phyloP scores from a whole-genome alignment of 2,888 invertebrate genomes.

The Pyrrhia umbra region DNA sequence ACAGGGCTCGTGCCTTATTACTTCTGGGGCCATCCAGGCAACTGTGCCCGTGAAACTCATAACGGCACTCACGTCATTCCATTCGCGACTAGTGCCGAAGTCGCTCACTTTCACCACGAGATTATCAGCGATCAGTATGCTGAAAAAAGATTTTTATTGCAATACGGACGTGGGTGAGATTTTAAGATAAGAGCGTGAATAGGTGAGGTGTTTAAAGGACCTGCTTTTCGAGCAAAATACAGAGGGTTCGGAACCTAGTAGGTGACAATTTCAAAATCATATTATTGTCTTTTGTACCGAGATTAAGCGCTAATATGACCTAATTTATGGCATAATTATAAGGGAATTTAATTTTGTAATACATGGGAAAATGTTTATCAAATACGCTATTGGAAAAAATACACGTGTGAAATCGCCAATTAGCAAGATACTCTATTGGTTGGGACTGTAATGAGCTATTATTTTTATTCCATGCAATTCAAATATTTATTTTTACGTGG shows the following conservation, averaged over 20 bases:
- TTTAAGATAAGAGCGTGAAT: neutral
- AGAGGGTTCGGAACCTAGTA: too few species aligned
- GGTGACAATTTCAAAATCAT: too few species aligned
- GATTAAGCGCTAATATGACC: too few species aligned
- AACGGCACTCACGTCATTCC: conserved; percentile 98
- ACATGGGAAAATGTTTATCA: neutral
- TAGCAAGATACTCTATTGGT: too few species aligned
- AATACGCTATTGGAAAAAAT: neutral
- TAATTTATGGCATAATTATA: too few species aligned
- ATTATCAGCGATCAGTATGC: conserved; percentile 95
- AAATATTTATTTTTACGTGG: too few species aligned
- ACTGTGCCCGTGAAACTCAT: conserved; percentile 99
- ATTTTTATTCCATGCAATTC: too few species aligned
- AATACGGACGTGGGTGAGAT: neutral
- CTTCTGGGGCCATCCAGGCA: conserved; percentile 99
- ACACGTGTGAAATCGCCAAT: neutral
- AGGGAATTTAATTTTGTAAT: too few species aligned
- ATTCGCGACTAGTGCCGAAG: conserved; percentile 98
- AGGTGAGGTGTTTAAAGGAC: too few species aligned
- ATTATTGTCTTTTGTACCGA: too few species aligned
- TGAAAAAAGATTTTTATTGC: conserved; percentile 72
- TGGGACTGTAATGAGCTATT: too few species aligned
- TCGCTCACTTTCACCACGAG: conserved; percentile 98
- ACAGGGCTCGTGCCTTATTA: conserved; percentile 98
- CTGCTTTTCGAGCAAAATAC: too few species aligned